phyloP scores from a whole-genome alignment of 2,113 vertebrate species.

The Atrichornis clamosus region DNA sequence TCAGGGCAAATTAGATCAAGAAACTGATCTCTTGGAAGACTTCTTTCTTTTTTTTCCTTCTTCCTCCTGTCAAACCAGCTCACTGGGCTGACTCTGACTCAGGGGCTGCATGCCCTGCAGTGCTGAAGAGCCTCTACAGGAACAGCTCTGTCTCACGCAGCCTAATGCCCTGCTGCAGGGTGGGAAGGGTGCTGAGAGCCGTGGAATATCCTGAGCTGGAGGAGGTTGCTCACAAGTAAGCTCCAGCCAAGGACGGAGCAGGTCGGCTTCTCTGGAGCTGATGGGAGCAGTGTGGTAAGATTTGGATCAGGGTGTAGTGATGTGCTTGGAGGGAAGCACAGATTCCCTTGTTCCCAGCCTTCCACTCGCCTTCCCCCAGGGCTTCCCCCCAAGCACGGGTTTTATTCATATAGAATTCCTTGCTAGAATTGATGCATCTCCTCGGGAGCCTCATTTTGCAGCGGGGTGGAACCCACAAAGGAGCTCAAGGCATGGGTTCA shows the following conservation, averaged over 20 bases:
- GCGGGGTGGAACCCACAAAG: accelerated
- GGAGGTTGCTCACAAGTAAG: not conserved
- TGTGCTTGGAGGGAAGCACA: not conserved
- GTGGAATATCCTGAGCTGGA: not conserved
- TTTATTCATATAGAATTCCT: not conserved
- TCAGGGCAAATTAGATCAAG: not conserved
- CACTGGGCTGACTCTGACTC: not conserved
- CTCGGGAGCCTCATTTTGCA: not conserved
- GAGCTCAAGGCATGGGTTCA: not conserved
- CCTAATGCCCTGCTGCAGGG: too few species aligned
- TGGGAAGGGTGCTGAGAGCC: too few species aligned
- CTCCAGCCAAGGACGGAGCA: not conserved
- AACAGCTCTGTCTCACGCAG: not conserved
- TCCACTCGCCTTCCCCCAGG: not conserved
- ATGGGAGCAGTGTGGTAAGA: accelerated
- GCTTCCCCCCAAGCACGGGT: not conserved
- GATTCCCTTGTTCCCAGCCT: not conserved
- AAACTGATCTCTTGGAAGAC: not conserved
- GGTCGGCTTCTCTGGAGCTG: not conserved
- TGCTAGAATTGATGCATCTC: not conserved
- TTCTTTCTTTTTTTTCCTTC: not conserved
- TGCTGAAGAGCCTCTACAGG: not conserved
- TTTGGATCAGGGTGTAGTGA: not conserved
- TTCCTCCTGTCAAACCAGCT: not conserved
- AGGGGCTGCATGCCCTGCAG: not conserved